Evolutionary conservation across 2,113 vertebrate species (phyloP).

Genomic region (Geococcyx californianus): DNA sequence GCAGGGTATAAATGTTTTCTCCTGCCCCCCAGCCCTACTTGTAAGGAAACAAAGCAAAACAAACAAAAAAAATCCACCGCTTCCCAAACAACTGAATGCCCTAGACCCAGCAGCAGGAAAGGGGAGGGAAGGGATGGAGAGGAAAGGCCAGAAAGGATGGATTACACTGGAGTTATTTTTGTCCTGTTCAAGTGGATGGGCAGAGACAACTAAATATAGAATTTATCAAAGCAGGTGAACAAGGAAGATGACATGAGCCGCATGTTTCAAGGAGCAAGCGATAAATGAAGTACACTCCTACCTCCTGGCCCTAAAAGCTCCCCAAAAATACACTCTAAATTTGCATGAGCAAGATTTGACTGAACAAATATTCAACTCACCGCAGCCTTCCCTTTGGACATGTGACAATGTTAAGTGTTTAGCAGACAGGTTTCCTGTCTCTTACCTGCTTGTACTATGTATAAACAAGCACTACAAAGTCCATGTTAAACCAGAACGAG

Average conservation of each 20-base stretch:
- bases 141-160: slow-evolving; percentile 46
- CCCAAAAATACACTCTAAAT: neutral
- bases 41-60: slow-evolving; percentile 39
- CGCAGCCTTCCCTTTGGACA: neutral
- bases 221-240: slow-evolving; percentile 61
- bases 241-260: neutral
- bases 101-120: slow-evolving; percentile 24
- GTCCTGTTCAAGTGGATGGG: slow-evolving; percentile 37
- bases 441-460: slow-evolving; percentile 32
- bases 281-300: neutral
- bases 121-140: slow-evolving; percentile 37
- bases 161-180: slow-evolving; percentile 64
- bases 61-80: slow-evolving; percentile 2
- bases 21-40: neutral
- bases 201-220: slow-evolving; percentile 53
- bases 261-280: neutral
- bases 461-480: neutral
- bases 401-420: neutral
- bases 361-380: neutral
- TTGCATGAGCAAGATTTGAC: neutral
- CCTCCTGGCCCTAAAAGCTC: neutral
- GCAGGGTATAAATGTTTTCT: slow-evolving; percentile 4
- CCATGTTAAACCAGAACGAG: neutral
- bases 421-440: slow-evolving; percentile 25
- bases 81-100: slow-evolving; percentile 37